phyloP scores from a whole-genome alignment of 2,888 invertebrate genomes.

The Heteropelma amictum region DNA sequence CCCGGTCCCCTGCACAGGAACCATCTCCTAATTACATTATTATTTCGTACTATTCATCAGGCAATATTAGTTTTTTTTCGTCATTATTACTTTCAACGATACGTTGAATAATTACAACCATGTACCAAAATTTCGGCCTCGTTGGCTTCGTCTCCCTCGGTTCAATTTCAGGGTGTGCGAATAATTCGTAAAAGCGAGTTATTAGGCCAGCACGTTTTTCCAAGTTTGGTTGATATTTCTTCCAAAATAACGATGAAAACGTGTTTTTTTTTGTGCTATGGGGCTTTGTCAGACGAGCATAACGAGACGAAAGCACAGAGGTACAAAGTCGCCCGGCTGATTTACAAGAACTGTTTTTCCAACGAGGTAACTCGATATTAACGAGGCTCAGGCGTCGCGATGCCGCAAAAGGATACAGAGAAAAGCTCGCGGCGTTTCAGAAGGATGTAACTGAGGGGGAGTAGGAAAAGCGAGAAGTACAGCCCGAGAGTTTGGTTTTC shows the following conservation, averaged over 20 bases:
- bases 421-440: neutral
- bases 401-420: neutral
- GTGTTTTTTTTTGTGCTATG: too few species aligned
- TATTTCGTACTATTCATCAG: conserved; percentile 11
- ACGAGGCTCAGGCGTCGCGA: conserved; percentile 47
- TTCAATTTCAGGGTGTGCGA: too few species aligned
- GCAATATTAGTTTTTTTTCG: neutral
- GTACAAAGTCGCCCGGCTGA: conserved; percentile 8
- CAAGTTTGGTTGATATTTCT: too few species aligned
- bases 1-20: conserved; percentile 9
- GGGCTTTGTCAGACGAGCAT: too few species aligned
- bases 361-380: conserved; percentile 73
- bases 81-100: neutral
- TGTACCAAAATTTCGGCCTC: too few species aligned
- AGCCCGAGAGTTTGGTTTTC: conserved; percentile 26
- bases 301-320: neutral
- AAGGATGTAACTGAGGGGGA: neutral
- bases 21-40: conserved; percentile 41
- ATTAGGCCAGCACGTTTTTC: too few species aligned
- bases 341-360: conserved; percentile 66
- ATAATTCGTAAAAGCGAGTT: too few species aligned
- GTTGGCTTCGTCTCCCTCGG: too few species aligned
- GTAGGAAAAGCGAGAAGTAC: neutral
- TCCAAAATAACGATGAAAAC: too few species aligned
- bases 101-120: too few species aligned